Percentiles rank a stretch among this genome's conserved stretches.
Evolutionary conservation across 2,797 vertebrate species (phyloP).

Genomic region (Enoplosus armatus): DNA sequence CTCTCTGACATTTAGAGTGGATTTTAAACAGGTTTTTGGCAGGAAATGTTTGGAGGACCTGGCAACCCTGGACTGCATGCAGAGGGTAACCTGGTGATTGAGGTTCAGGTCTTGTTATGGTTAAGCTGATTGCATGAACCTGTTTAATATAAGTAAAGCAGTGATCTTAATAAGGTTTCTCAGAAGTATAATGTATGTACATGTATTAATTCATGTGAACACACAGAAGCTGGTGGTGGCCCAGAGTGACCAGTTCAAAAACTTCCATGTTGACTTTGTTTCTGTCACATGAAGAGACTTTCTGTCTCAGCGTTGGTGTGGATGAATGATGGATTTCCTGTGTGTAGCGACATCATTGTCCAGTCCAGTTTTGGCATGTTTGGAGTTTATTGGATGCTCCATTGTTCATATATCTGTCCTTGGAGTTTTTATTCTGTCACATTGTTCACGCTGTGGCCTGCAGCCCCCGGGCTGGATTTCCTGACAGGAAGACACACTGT

Average conservation of each 20-base stretch:
- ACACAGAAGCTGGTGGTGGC: background rate
- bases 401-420: conserved; percentile 35
- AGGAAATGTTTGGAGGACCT: too few relatives aligned
- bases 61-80: too few relatives aligned
- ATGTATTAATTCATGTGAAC: background rate
- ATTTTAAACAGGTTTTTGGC: too few relatives aligned
- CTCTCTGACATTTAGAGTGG: too few relatives aligned
- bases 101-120: too few relatives aligned
- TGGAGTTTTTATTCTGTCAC: conserved; percentile 27
- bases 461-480: conserved; percentile 29
- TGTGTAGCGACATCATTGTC: background rate
- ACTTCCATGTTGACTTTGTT: background rate
- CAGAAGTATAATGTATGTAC: background rate
- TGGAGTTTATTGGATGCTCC: conserved; percentile 9
- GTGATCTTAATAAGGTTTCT: too few relatives aligned
- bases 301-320: background rate
- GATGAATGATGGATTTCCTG: background rate
- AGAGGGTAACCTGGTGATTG: too few relatives aligned
- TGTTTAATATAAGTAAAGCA: background rate
- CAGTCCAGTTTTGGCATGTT: background rate
- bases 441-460: conserved; percentile 44
- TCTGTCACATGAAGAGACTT: background rate
- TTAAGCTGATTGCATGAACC: background rate
- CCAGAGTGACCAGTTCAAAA: background rate
- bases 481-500: conserved; percentile 54